Conservation (phyloP, 30 jellyfish, hydroid and myxozoan genomes). For the Haliclystus octoradiatus region DNA sequence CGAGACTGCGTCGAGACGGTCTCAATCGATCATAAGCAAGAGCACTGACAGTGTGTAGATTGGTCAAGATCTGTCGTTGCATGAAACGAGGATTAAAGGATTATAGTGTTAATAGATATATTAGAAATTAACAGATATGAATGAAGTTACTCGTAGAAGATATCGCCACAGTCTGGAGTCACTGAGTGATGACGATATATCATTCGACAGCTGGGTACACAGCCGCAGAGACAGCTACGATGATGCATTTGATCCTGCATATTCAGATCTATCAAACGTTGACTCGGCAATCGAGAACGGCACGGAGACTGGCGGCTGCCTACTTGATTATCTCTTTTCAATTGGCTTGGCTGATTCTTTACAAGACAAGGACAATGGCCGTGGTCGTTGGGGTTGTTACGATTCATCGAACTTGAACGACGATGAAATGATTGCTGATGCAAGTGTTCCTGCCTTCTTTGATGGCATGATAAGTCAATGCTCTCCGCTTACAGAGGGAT, state of each 20-base stretch:
- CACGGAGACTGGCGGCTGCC: background rate
- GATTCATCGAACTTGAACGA: background rate
- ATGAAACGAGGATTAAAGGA: no score
- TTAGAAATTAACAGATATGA: background rate
- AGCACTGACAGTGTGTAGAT: no score
- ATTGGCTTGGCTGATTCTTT: conserved; percentile 53
- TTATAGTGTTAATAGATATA: background rate
- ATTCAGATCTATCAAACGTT: background rate
- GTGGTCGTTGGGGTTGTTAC: background rate
- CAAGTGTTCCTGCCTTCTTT: background rate
- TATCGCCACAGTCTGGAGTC: background rate
- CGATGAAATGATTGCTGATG: background rate
- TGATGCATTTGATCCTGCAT: background rate
- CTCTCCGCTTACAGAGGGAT: background rate
- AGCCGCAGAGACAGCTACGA: background rate
- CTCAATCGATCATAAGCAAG: no score
- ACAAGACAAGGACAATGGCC: background rate
- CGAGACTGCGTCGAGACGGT: background rate
- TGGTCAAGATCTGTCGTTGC: no score
- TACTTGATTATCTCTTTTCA: conserved; percentile 48
- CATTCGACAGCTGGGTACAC: background rate
- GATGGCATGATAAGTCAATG: background rate
- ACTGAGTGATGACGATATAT: background rate
- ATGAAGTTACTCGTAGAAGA: background rate
- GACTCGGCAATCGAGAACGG: background rate